Percentiles rank a stretch among this genome's conserved stretches.
Conservation (phyloP, 2,888 invertebrate genomes). For the Aporophyla nigra region DNA sequence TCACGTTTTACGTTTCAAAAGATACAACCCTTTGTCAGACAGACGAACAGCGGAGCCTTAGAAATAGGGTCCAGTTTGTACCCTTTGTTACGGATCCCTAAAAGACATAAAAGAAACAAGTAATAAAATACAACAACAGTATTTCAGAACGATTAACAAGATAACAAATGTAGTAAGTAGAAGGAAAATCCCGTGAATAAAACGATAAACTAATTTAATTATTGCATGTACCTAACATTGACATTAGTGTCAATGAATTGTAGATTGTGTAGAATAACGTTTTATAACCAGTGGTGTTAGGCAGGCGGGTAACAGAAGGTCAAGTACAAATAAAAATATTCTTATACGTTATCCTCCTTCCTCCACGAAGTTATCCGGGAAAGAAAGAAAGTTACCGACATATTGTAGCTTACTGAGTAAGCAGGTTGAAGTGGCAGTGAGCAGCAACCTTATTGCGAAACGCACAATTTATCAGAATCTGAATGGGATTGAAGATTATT, state of each 20-base stretch:
- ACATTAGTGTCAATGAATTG: slow-evolving; percentile 61
- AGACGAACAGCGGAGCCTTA: too few species aligned
- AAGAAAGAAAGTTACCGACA: too few species aligned
- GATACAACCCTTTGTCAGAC: background rate
- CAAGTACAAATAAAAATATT: background rate
- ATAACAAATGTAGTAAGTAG: slow-evolving; percentile 28
- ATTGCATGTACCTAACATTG: slow-evolving; percentile 45
- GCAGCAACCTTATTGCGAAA: too few species aligned
- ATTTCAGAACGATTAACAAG: background rate
- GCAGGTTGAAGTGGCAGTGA: too few species aligned
- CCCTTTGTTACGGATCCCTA: background rate
- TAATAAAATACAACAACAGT: background rate
- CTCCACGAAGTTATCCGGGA: too few species aligned
- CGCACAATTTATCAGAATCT: too few species aligned
- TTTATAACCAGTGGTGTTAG: slow-evolving; percentile 27
- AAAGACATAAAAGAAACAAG: slow-evolving; percentile 11
- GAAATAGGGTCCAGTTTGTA: too few species aligned
- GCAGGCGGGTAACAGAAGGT: slow-evolving; percentile 30
- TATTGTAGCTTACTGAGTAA: too few species aligned
- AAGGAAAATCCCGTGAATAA: slow-evolving; percentile 53
- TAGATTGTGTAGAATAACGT: slow-evolving; percentile 16
- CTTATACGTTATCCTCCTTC: too few species aligned
- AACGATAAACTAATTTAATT: slow-evolving; percentile 46
- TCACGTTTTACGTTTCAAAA: background rate
- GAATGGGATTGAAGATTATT: too few species aligned